These are phyloP conservation scores for Callithrix jacchus DNA, from an alignment of 2,113 vertebrate species.

Conservation along the genomic window DNA sequence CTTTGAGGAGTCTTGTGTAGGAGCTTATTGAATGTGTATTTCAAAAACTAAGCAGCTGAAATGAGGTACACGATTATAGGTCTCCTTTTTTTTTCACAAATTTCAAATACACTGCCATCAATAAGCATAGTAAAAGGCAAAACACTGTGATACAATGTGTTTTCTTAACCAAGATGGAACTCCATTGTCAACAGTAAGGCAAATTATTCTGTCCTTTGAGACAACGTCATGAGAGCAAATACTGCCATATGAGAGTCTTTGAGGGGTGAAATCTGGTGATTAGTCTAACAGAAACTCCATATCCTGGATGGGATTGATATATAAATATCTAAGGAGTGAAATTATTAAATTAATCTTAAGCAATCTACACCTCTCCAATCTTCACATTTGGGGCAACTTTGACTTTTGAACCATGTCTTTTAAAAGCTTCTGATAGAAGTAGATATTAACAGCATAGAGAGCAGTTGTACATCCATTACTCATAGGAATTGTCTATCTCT, in stretches of 20 bases:
- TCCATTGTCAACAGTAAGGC: not conserved
- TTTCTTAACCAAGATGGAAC: not conserved
- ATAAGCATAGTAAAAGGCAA: not conserved
- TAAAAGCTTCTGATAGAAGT: not conserved
- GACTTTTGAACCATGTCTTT: not conserved
- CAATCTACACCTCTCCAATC: not conserved
- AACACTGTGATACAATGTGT: not conserved
- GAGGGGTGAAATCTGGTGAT: not conserved
- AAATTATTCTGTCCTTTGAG: constrained; percentile 2
- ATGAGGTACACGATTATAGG: not conserved
- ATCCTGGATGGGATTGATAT: not conserved
- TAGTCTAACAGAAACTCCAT: not conserved
- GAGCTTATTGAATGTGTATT: not conserved
- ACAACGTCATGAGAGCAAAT: not conserved
- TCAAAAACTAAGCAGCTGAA: not conserved
- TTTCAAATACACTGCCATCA: not conserved
- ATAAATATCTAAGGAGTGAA: not conserved
- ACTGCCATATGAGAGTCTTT: not conserved
- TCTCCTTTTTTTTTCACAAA: not conserved
- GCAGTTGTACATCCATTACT: not conserved
- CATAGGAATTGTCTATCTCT: not conserved
- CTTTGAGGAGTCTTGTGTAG: not conserved
- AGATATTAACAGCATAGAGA: not conserved
- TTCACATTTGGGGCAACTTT: not conserved
- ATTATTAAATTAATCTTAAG: constrained; percentile 15